Base-by-base conservation (phyloP, 2,113 vertebrate species). In the Scomber japonicus region DNA sequence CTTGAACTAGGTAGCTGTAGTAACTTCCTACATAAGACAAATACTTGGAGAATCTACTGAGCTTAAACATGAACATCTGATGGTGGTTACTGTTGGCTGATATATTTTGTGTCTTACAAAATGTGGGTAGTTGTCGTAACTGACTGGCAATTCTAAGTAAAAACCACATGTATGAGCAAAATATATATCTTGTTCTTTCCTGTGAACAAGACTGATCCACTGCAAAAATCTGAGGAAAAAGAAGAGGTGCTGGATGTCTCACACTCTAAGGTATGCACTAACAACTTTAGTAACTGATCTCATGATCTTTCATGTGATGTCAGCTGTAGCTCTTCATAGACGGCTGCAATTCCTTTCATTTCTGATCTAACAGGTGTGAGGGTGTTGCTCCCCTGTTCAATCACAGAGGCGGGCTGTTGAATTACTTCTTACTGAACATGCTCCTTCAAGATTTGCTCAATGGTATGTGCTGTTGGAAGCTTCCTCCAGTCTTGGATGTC, bases 401-500 rank as follows among this genome's bases (percentile, higher is more conserved):
- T 78, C 24, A 27, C 24, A 27, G 24, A 27, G 24, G 24, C 24
- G 24, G 24, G 24, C 24, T 27, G 24, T 27, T 27, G 24, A 27
- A 27, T 77, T 14, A 82, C 50, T 30, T 68, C 62, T 73, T 78
- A 30, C 35, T 74, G 57, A 10, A 62, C 71, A 63, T 80, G 46
- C 56, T 83, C 80, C n/a, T 16, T 10, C 44, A 83, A 27, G 62
- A 86, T 67, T 68, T 82, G 44, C 30, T 75, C 61, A 62, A 11
- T 35, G 68, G 63, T 84, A 13, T 70, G 50, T 40, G 61, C 51
- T 60, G 68, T 71, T 69, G 75, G 71, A 48, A 72, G 19, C 27
- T 69, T 79, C 27, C 14, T 5, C 46, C 83, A 84, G 63, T 49
- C 82, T 56, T 82, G 56, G 44, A 40, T 48, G 48, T 83, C 83